A percentile compares a stretch with the other conserved stretches of the same genome.
These are phyloP conservation scores for Drosophila nikananu DNA, from an alignment of 1,140 invertebrate genomes.

Conservation along the genomic window DNA sequence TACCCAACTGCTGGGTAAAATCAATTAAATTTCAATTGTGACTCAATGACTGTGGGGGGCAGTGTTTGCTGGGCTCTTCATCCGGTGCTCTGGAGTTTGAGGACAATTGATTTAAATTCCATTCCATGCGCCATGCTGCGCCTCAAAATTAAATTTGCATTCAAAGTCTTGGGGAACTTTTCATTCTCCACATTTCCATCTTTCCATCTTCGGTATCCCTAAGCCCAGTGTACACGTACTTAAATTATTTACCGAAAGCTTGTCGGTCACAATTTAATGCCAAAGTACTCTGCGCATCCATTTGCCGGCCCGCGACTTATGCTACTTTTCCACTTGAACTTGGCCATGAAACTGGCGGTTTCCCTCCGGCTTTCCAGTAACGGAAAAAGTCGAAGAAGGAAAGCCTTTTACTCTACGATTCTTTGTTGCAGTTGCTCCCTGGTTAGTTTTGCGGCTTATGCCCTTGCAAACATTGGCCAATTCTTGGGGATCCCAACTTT, in stretches of 20 bases:
- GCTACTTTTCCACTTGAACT: slow-evolving; percentile 71
- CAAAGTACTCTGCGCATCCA: slow-evolving; percentile 18
- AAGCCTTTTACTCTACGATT: neutral
- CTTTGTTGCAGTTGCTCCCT: neutral
- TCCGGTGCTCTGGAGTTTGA: neutral
- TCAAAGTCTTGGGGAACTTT: slow-evolving; percentile 38
- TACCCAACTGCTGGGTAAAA: slow-evolving; percentile 42
- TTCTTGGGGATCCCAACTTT: slow-evolving; percentile 30
- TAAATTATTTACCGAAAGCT: slow-evolving; percentile 70
- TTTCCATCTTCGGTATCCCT: neutral
- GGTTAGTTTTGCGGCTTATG: slow-evolving; percentile 28
- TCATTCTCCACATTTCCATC: slow-evolving; percentile 4
- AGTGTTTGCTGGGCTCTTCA: slow-evolving; percentile 7
- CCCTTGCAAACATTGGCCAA: slow-evolving; percentile 7
- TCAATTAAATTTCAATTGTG: slow-evolving; percentile 73
- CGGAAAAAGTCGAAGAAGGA: slow-evolving; percentile 1
- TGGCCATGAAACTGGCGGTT: slow-evolving; percentile 32
- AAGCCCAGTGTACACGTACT: slow-evolving; percentile 61
- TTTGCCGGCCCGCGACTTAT: slow-evolving; percentile 46
- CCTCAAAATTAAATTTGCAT: slow-evolving; percentile 65
- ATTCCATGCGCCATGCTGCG: slow-evolving; percentile 54
- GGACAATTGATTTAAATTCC: slow-evolving; percentile 47
- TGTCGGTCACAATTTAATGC: slow-evolving; percentile 55
- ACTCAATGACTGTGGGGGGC: slow-evolving; percentile 5
- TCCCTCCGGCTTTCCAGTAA: slow-evolving; percentile 1